phyloP scores from a whole-genome alignment of 2,113 vertebrate genomes.

The Thymallus thymallus region DNA sequence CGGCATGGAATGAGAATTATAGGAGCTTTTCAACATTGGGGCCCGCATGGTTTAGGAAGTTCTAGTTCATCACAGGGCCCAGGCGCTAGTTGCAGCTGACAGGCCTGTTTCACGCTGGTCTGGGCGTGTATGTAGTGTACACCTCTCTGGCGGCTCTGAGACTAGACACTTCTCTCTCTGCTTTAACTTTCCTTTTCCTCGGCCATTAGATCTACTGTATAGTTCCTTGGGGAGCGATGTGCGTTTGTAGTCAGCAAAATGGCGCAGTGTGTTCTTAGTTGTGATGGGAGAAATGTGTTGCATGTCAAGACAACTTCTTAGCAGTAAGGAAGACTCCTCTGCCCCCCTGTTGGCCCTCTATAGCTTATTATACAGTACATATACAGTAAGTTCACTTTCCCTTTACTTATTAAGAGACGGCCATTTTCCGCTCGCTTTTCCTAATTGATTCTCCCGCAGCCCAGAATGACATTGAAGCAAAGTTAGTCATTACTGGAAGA shows the following conservation, averaged over 20 bases:
- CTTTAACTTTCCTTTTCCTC: not conserved
- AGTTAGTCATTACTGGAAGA: too few species aligned
- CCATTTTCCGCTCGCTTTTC: too few species aligned
- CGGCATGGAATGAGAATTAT: too few species aligned
- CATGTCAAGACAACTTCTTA: not conserved
- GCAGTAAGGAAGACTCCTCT: not conserved
- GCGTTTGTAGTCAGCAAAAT: not conserved
- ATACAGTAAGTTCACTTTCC: not conserved
- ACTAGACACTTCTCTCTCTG: not conserved
- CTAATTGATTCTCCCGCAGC: too few species aligned
- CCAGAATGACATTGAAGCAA: too few species aligned
- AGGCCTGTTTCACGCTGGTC: constrained; percentile 1
- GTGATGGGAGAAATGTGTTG: not conserved
- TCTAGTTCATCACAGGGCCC: constrained; percentile 15
- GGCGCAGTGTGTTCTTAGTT: not conserved
- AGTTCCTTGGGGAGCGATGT: not conserved
- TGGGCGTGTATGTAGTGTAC: not conserved
- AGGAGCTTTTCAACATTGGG: constrained; percentile 20
- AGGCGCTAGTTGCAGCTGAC: constrained; percentile 2
- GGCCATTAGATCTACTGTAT: not conserved
- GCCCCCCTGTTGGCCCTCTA: not conserved
- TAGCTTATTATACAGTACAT: not conserved
- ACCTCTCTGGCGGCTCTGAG: not conserved
- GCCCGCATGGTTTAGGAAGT: constrained; percentile 3
- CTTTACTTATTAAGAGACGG: not conserved